Base-by-base conservation (phyloP, 1,140 invertebrate species). In the Leptinotarsa texana region DNA sequence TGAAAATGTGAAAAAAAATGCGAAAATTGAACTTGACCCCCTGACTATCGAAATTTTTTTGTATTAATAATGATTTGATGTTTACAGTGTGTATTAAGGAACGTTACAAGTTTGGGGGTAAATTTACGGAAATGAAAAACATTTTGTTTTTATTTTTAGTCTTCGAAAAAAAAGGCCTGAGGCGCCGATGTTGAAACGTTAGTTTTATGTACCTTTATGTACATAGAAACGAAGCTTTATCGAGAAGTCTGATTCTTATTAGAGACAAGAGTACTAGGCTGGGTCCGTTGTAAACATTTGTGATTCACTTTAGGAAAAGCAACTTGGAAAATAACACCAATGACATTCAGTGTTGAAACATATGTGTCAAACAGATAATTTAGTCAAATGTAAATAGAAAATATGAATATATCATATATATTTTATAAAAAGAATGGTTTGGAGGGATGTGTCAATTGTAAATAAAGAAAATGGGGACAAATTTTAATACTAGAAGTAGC, bases 101-200 rank as follows among this genome's bases (percentile, higher is more conserved):
- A 21, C 63, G 63, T 65, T 21, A 65, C 21, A 65, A 65, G 13
- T 65, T 22, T 13, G 61, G 61, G 61, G 61, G 4, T 65, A 3
- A 22, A 18, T 65, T 65, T 65, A 65, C 18, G 21, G 24, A 18
- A 22, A 21, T 65, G 22, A 24, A 75, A 75, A 61, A 42, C 67
- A 48, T 61, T 15, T 22, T 71, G 33, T 69, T 76, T 76, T 73
- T 73, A 57, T 76, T 76, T 76, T 69, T 76, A 76, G 75, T 76
- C 73, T 47, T 74, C 71, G 66, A 68, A 76, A 73, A 69, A 73
- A 73, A 63, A 73, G 17, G 22, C n/a, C 69, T 27, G 22, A n/a
- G 27, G 48, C 49, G 33, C n/a, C 24, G 42, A 6, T 66, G 47
- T n/a, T 49, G 49, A 69, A 69, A 69, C 15, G 49, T 21, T 69